Conservation (phyloP, 2,888 invertebrate genomes). For the Diaphora mendica region DNA sequence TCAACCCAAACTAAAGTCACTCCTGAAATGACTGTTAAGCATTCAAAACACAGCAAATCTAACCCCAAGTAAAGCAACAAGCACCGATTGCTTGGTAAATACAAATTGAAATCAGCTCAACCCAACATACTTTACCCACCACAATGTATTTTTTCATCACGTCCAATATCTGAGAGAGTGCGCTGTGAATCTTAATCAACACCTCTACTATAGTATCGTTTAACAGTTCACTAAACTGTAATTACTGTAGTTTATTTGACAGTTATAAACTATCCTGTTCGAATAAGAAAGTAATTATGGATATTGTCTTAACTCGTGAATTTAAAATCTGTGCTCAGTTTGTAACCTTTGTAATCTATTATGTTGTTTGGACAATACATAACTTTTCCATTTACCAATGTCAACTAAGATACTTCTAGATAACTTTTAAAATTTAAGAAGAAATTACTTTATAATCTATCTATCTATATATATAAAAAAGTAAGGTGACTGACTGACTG, state of each 20-base stretch:
- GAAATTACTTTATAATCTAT: too few species aligned
- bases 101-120: slow-evolving; percentile 54
- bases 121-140: slow-evolving; percentile 37
- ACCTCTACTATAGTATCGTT: slow-evolving; percentile 16
- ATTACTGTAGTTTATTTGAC: slow-evolving; percentile 7
- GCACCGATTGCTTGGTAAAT: slow-evolving; percentile 52
- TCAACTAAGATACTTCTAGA: not conserved
- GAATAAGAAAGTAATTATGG: not conserved
- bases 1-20: slow-evolving; percentile 6
- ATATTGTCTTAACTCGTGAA: not conserved
- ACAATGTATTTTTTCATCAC: slow-evolving; percentile 58
- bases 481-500: too few species aligned
- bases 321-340: not conserved
- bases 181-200: slow-evolving; percentile 56
- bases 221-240: slow-evolving; percentile 1
- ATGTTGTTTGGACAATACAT: not conserved
- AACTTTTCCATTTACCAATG: not conserved
- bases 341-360: not conserved
- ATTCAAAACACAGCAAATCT: slow-evolving; percentile 36
- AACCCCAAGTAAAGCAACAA: slow-evolving; percentile 45
- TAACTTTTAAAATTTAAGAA: too few species aligned
- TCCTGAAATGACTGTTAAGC: slow-evolving; percentile 20
- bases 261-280: not conserved
- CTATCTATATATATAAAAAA: too few species aligned
- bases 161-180: slow-evolving; percentile 52